Conservation (phyloP, 2,888 invertebrate species). For the Tipula confusa region DNA sequence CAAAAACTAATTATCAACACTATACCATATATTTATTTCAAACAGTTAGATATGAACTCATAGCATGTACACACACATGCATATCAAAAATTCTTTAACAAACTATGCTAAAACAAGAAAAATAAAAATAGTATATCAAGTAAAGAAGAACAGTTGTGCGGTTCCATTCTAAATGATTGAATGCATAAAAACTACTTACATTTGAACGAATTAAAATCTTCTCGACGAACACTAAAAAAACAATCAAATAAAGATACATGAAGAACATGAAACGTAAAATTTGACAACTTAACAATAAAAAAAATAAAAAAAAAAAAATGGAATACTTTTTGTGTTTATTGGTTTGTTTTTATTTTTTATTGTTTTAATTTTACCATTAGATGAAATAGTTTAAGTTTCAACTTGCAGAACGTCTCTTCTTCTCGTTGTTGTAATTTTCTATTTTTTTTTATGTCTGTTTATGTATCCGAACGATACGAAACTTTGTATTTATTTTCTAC, state of each 20-base stretch:
- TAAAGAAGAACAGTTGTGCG: neutral
- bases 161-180: neutral
- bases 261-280: neutral
- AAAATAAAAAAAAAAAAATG: neutral
- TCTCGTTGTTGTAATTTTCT: neutral
- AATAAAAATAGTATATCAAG: neutral
- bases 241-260: conserved; percentile 3
- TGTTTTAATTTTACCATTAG: neutral
- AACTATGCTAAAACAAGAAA: too few species aligned
- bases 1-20: neutral
- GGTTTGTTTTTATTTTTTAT: neutral
- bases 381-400: neutral
- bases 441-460: neutral
- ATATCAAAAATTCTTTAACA: neutral
- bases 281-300: neutral
- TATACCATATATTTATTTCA: neutral
- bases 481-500: neutral
- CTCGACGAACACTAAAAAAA: neutral
- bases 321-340: neutral
- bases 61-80: neutral
- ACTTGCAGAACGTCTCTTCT: neutral
- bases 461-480: neutral
- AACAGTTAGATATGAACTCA: neutral
- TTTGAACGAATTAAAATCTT: neutral
- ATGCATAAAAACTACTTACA: neutral